Evolutionary conservation across 2,797 vertebrate genomes (phyloP).

Genomic region (Xyrichtys novacula): DNA sequence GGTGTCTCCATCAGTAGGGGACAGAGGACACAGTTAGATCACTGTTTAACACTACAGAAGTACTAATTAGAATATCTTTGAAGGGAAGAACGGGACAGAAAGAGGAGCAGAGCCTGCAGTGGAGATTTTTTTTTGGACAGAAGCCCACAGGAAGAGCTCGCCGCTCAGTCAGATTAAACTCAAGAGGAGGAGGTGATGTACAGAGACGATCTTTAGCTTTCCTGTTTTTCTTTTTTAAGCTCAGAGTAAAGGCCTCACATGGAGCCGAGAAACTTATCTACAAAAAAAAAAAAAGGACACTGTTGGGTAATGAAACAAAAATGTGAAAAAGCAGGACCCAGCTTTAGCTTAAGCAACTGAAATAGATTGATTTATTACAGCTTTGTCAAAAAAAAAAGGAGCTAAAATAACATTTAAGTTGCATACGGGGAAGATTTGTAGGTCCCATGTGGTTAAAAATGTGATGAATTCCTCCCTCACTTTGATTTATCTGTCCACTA

Average conservation of each 20-base stretch:
- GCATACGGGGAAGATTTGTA: too few relatives aligned
- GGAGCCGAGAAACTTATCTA: not conserved
- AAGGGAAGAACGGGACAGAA: slow-evolving; percentile 29
- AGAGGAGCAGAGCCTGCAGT: slow-evolving; percentile 20
- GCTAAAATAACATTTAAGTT: too few relatives aligned
- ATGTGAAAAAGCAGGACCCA: too few relatives aligned
- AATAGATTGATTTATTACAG: too few relatives aligned
- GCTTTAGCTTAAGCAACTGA: too few relatives aligned
- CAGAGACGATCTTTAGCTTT: not conserved
- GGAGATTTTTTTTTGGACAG: slow-evolving; percentile 32
- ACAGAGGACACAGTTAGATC: slow-evolving; percentile 44
- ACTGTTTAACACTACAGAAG: slow-evolving; percentile 44
- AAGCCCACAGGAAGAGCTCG: slow-evolving; percentile 29
- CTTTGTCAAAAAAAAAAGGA: too few relatives aligned
- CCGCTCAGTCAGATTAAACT: slow-evolving; percentile 33
- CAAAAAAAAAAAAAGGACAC: too few relatives aligned
- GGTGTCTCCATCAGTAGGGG: slow-evolving; percentile 39
- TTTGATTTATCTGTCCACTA: too few relatives aligned
- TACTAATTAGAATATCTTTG: slow-evolving; percentile 60
- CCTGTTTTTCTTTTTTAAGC: slow-evolving; percentile 3
- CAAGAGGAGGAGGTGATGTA: slow-evolving; percentile 1
- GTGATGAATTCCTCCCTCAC: too few relatives aligned
- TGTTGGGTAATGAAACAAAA: too few relatives aligned
- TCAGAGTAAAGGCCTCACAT: not conserved
- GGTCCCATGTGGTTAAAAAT: too few relatives aligned